Evolutionary conservation across 2,797 vertebrate species (phyloP), one percentile per base, ranked within the genome.

Genomic region (Lophotriccus pileatus): DNA sequence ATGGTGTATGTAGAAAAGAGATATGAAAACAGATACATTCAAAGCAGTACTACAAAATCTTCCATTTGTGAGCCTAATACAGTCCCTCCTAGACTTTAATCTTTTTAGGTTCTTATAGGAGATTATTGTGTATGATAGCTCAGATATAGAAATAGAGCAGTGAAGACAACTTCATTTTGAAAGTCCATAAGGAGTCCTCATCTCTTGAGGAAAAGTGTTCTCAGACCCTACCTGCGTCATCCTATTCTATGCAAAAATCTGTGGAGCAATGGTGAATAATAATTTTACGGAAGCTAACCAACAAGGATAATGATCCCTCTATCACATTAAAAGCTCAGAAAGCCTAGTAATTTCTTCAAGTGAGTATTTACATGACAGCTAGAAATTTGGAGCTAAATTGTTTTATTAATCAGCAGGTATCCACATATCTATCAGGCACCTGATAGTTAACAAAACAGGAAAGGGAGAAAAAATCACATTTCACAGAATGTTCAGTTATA

Each of bases 351-450:
- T 95, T 92, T 87, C 37, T 91, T 84, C 20, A 87, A 95, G 37
- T 84, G 67, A 92, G 14, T 93, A 78, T 92, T 87, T 78, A 60
- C 62, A 34, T 84, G 67, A 76, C 62, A 93, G 39, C 63, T 75
- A 88, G 78, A 94, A 85, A 84, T 84, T 93, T 86, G 86, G 74
- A 95, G 63, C 74, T 87, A 88, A 80, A 89, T 87, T 90, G 41
- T 53, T 67, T 32, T 75, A 77, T 95, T 84, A 89, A 75, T 41
- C 79, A 80, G 56, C 53, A 93, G 69, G 30, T 92, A 66, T 88
- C 82, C 62, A 47, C 12, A 6, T 69, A 66, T 34, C 20, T 90
- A 15, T 68, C 32, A 50, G 53, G 32, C 87, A 79, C 84, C 28
- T 89, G 66, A 74, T 93, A 62, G 24, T 86, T 84, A 83, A 70